phyloP scores from a whole-genome alignment of 2,113 vertebrate genomes.

The Eurypyga helias region DNA sequence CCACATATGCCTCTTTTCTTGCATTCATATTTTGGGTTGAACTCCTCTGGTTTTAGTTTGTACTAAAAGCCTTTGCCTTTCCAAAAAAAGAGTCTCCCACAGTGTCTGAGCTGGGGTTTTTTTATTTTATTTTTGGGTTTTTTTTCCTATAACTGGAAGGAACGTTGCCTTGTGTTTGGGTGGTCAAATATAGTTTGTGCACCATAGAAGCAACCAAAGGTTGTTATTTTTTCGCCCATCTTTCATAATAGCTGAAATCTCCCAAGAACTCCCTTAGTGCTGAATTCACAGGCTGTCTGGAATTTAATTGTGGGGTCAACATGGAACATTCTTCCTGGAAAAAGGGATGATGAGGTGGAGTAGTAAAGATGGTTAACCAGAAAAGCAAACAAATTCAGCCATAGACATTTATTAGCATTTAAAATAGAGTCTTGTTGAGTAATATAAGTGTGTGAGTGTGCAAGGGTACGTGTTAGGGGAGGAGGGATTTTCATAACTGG shows the following conservation, averaged over 20 bases:
- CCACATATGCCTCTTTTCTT: neutral
- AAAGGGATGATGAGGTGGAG: neutral
- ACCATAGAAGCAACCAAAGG: neutral
- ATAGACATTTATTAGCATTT: neutral
- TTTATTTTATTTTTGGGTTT: neutral
- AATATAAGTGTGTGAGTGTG: neutral
- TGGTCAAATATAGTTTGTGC: slow-evolving; percentile 6
- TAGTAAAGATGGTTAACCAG: slow-evolving; percentile 15
- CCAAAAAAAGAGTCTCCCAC: slow-evolving; percentile 2
- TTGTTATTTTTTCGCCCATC: neutral
- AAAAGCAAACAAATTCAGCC: slow-evolving; percentile 39
- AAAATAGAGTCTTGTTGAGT: neutral
- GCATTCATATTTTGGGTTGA: neutral
- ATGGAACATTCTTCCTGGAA: slow-evolving; percentile 54
- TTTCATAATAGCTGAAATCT: slow-evolving; percentile 12
- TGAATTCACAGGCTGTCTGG: slow-evolving; percentile 25
- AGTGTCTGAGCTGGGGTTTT: neutral
- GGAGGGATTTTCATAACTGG: neutral
- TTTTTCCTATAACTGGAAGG: neutral
- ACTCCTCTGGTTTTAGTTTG: neutral
- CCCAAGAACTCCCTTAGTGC: neutral
- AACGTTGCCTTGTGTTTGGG: neutral
- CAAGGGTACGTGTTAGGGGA: neutral
- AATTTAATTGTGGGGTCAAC: slow-evolving; percentile 59
- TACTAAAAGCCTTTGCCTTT: neutral